phyloP scores from a whole-genome alignment of 2,113 vertebrate genomes.

The Elaphurus davidianus region DNA sequence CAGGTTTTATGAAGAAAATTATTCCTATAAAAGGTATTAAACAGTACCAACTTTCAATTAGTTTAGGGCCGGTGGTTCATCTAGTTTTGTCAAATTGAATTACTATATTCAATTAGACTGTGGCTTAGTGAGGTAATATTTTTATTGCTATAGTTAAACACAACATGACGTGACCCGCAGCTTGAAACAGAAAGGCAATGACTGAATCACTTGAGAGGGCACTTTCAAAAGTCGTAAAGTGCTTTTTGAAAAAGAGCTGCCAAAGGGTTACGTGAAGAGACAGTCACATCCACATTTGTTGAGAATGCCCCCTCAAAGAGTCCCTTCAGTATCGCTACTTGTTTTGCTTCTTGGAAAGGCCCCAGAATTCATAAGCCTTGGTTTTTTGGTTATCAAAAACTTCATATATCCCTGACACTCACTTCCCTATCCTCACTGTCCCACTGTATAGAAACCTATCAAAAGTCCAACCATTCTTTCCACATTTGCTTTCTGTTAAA shows the following conservation, averaged over 20 bases:
- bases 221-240: neutral
- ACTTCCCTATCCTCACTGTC: neutral
- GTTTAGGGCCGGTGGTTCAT: neutral
- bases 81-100: neutral
- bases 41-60: neutral
- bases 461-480: neutral
- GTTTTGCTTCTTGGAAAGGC: conserved; percentile 44
- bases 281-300: neutral
- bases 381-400: neutral
- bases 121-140: neutral
- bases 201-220: neutral
- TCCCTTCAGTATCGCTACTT: neutral
- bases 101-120: neutral
- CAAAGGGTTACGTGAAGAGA: neutral
- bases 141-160: neutral
- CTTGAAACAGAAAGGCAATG: neutral
- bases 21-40: neutral
- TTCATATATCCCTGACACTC: neutral
- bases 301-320: conserved; percentile 36
- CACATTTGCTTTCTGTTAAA: neutral
- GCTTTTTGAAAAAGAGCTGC: neutral
- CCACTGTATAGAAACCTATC: neutral
- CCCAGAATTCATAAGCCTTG: neutral
- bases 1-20: neutral
- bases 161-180: neutral